Evolutionary conservation across 2,888 invertebrate species (phyloP).

Genomic region (Hartigia nigra): DNA sequence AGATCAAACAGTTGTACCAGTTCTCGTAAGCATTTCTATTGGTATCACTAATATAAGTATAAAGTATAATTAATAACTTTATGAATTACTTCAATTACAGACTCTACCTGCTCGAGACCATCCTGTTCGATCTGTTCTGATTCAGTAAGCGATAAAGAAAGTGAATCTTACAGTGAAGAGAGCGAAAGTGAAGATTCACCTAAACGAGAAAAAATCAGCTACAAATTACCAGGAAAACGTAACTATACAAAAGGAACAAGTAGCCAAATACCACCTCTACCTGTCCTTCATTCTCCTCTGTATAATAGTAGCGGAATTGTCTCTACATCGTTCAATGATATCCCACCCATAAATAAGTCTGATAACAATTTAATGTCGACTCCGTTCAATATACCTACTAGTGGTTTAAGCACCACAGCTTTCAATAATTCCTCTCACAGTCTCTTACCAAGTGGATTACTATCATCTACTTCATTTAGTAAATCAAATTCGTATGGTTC

Average conservation of each 20-base stretch:
- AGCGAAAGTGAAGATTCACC: constrained; percentile 53
- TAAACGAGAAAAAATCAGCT: constrained; percentile 47
- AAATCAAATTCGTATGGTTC: constrained; percentile 30
- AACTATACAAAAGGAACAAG: constrained; percentile 62
- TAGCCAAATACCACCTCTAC: constrained; percentile 61
- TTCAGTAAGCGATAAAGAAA: constrained; percentile 63
- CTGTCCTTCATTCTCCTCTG: constrained; percentile 42
- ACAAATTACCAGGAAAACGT: constrained; percentile 62
- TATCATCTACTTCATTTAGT: constrained; percentile 40
- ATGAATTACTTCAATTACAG: constrained; percentile 58
- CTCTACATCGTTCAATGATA: constrained; percentile 42
- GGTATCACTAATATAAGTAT: not conserved
- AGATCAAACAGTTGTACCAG: constrained; percentile 62
- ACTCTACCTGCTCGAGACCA: constrained; percentile 78
- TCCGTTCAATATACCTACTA: constrained; percentile 44
- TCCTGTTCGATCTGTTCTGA: constrained; percentile 76
- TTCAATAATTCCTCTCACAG: constrained; percentile 36
- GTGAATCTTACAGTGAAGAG: constrained; percentile 62
- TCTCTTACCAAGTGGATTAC: constrained; percentile 30
- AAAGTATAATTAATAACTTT: constrained; percentile 13
- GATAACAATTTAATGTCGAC: constrained; percentile 51
- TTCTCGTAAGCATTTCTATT: constrained; percentile 55
- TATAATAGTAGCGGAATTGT: constrained; percentile 40
- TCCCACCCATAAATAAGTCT: constrained; percentile 32
- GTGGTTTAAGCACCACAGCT: constrained; percentile 25